Conservation (phyloP, 1,140 invertebrate genomes). For the Bicyclus anynana region DNA sequence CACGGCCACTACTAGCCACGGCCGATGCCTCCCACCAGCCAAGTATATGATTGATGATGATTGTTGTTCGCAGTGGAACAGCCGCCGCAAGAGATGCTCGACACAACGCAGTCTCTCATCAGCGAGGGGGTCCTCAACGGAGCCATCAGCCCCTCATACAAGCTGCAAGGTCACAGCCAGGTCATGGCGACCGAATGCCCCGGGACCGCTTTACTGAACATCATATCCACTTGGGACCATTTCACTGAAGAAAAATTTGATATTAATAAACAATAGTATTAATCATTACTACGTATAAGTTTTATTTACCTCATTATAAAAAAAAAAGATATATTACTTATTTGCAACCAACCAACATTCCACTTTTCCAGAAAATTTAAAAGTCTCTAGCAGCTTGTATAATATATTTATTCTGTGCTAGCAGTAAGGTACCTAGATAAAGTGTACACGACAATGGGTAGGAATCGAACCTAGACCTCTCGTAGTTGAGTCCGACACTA, state of each 20-base stretch:
- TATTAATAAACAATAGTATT: background rate
- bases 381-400: too few relatives aligned
- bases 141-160: slow-evolving; percentile 79
- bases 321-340: too few relatives aligned
- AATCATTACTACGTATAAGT: background rate
- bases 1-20: too few relatives aligned
- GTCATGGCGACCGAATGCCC: slow-evolving; percentile 83
- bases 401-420: too few relatives aligned
- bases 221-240: slow-evolving; percentile 82
- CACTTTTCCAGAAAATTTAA: too few relatives aligned
- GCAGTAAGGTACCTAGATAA: too few relatives aligned
- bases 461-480: too few relatives aligned
- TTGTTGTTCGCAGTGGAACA: slow-evolving; percentile 69
- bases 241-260: slow-evolving; percentile 23
- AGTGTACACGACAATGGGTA: too few relatives aligned
- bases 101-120: slow-evolving; percentile 79
- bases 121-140: slow-evolving; percentile 78
- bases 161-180: slow-evolving; percentile 84
- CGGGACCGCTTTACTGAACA: slow-evolving; percentile 79
- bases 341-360: too few relatives aligned
- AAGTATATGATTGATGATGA: too few relatives aligned
- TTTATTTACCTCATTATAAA: background rate
- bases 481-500: too few relatives aligned
- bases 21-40: too few relatives aligned
- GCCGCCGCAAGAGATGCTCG: slow-evolving; percentile 79